Base-by-base conservation (phyloP, 2,888 invertebrate genomes). In the Torymus aiolomorphi region DNA sequence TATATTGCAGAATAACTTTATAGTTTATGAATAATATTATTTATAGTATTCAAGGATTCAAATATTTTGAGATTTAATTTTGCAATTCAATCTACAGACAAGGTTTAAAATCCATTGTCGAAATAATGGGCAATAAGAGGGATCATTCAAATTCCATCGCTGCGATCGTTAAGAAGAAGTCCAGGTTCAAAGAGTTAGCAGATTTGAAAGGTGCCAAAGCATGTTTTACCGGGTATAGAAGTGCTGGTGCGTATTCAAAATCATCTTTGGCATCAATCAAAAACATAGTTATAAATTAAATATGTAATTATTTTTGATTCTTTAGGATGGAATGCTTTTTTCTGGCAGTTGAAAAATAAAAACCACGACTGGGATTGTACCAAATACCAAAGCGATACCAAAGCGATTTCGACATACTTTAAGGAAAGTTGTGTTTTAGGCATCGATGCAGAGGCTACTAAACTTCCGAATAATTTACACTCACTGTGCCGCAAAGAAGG, bases 141-240 rank as follows among this genome's bases (percentile, higher is more conserved):
- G 91, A 93, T 82, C 91, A 93, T 86, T 90, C 94, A 84, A 92
- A 94, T 87, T 91, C 93, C 24, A 93, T 95, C 0, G 93, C 94
- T 0, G 95, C 95, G 0, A 92, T 96, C 69, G 94, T 96, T 0
- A 93, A 91, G 82, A 92, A 91, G 61, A 91, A 93, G 84, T 92
- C 94, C 0, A 88, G 88, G 24, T 93, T 94, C 72, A 88, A 90
- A 13, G 92, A 89, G 13, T 92, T 96, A 82, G 89, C 91, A 66
- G 95, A 95, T 86, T 89, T 96, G 49, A 91, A 91, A 89, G 95
- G 95, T 12, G 94, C 94, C 83, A 93, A 93, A 66, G 96, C 95
- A 0, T 96, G 96, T 85, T 95, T 97, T 88, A 95, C 97, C 1
- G 93, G 93, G 14, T 95, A 94, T 86, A 95, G 95, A 83, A 95